Evolutionary conservation across 2,888 invertebrate species (phyloP).

Genomic region (Julus scandinavius): DNA sequence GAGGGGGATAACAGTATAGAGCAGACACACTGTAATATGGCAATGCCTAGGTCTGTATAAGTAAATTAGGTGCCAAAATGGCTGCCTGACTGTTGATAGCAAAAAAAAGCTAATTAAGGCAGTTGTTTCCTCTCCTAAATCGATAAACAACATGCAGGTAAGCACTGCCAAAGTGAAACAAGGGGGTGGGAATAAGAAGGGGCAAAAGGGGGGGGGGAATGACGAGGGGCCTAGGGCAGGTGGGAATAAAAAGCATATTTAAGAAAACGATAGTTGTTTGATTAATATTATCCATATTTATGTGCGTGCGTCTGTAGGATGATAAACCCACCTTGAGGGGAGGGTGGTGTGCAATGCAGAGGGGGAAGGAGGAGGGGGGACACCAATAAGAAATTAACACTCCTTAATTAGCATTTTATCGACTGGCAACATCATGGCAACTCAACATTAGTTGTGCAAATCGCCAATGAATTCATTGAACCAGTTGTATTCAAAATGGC

Average conservation of each 20-base stretch:
- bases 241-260: slow-evolving; percentile 38
- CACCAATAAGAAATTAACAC: slow-evolving; percentile 35
- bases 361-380: neutral
- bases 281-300: slow-evolving; percentile 30
- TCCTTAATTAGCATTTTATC: slow-evolving; percentile 42
- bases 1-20: neutral
- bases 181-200: neutral
- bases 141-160: slow-evolving; percentile 34
- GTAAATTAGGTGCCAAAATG: slow-evolving; percentile 32
- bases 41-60: neutral
- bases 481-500: neutral
- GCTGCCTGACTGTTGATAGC: slow-evolving; percentile 5
- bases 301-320: neutral
- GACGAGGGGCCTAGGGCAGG: neutral
- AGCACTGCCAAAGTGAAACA: neutral
- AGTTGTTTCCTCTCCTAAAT: neutral
- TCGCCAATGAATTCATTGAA: slow-evolving; percentile 34
- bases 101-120: slow-evolving; percentile 37
- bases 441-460: slow-evolving; percentile 20
- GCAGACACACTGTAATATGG: neutral
- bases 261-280: slow-evolving; percentile 27
- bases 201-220: neutral
- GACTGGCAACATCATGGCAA: neutral
- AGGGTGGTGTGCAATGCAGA: neutral
- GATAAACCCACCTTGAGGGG: neutral